Base-by-base conservation (phyloP, 2,888 invertebrate species). In the Coelopa pilipes region DNA sequence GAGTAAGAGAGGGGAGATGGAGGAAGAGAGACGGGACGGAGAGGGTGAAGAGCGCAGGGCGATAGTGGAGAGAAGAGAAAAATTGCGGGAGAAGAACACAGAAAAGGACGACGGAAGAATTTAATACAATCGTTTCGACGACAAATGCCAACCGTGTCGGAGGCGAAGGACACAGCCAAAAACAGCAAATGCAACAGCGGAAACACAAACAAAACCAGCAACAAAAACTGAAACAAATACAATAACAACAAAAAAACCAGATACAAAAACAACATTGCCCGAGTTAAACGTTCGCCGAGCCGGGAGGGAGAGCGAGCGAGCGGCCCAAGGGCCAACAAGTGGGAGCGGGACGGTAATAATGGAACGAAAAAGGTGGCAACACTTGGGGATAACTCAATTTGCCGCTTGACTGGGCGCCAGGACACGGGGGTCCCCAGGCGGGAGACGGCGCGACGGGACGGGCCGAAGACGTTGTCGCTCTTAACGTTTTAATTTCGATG, bases 241-340 rank as follows among this genome's bases (percentile, higher is more conserved):
- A 57, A 19, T 13, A 62, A 62, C 12, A 5, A 62, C 24, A 62
- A 34, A 21, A 62, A 45, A 4, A 12, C 19, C 19, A 59, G 24
- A n/a, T 17, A 21, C 24, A 59, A 59, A 2, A 34, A 34, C 34
- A 34, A 34, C 34, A 34, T 34, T 34, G 34, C 34, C 34, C 34
- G 34, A 34, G 34, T 34, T 34, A 62, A 62, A 62, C 24, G 62
- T 24, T 62, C 34, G 34, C 34, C 62, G 62, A 34, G n/a, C n/a
- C n/a, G n/a, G 13, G 34, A 62, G 21, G 34, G 15, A 24, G 34
- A 62, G n/a, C n/a, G n/a, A 24, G 15, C 34, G 12, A 12, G 24
- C 45, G 9, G 34, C n/a, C 12, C 24, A 62, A 62, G 34, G 34
- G 62, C 24, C 70, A 53, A 77, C 80, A 74, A 80, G 53, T 53